Percentiles rank a stretch among this genome's conserved stretches.
phyloP scores from a whole-genome alignment of 2,113 vertebrate genomes.

The Zosterops pallidus region DNA sequence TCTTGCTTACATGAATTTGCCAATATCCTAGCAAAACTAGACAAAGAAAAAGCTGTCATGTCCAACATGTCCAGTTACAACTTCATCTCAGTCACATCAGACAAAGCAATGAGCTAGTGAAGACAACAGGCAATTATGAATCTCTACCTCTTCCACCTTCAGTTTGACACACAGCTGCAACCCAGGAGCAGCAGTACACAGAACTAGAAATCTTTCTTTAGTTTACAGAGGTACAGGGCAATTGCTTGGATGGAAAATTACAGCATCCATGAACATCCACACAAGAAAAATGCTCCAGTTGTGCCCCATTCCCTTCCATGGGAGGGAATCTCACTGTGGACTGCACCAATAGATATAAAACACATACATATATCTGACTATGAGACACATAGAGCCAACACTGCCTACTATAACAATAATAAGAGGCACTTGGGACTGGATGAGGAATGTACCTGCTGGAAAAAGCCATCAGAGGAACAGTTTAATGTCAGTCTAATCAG shows the following conservation, averaged over 20 bases:
- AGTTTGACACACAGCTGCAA: not conserved
- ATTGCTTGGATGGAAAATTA: not conserved
- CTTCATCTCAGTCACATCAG: not conserved
- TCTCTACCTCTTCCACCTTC: not conserved
- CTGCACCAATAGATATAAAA: not conserved
- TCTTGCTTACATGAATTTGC: not conserved
- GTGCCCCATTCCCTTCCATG: rapidly evolving
- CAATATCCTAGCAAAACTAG: not conserved
- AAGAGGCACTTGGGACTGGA: rapidly evolving
- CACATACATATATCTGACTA: rapidly evolving
- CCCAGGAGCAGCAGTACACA: not conserved
- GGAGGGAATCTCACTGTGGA: not conserved
- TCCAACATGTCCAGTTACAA: not conserved
- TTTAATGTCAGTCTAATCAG: not conserved
- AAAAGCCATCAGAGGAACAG: not conserved
- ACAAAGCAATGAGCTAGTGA: not conserved
- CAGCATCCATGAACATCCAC: not conserved
- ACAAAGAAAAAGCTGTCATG: not conserved
- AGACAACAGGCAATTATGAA: not conserved
- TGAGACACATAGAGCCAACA: rapidly evolving
- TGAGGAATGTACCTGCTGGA: not conserved
- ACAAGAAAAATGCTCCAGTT: not conserved
- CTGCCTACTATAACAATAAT: not conserved
- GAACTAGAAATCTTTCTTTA: not conserved
- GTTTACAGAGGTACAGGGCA: not conserved